A percentile compares a stretch with the other conserved stretches of the same genome.
These are phyloP conservation scores for Psittacula derbiana DNA, from an alignment of 2,797 vertebrate genomes.

Conservation along the genomic window DNA sequence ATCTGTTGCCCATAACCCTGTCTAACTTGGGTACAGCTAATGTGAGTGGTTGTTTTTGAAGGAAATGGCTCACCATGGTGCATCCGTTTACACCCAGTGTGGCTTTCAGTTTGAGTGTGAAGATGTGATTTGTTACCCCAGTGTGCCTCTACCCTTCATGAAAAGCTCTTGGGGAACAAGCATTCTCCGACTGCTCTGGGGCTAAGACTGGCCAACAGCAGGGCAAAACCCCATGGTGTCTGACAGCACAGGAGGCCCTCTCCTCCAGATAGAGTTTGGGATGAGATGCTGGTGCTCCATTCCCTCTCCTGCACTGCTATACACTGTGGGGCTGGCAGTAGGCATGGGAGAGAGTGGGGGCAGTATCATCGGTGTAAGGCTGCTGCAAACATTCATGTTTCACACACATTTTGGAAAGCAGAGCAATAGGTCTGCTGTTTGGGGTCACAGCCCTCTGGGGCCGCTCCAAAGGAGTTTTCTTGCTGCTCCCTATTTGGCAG, in stretches of 20 bases:
- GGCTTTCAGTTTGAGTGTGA: not conserved
- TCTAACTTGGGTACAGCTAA: not conserved
- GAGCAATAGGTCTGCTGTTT: not conserved
- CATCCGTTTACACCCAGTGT: not conserved
- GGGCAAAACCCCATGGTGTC: not conserved
- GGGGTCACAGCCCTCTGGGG: not conserved
- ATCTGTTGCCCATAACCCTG: not conserved
- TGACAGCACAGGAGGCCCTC: not conserved
- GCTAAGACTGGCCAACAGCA: not conserved
- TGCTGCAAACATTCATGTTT: not conserved
- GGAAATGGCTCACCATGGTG: not conserved
- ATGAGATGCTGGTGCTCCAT: not conserved
- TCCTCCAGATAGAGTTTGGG: not conserved
- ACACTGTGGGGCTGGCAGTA: not conserved
- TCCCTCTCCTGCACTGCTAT: not conserved
- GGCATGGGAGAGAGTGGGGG: not conserved
- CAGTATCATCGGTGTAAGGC: not conserved
- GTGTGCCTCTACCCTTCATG: not conserved
- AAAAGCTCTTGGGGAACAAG: accelerated
- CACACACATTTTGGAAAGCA: accelerated
- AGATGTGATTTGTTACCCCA: not conserved
- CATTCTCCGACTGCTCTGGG: not conserved
- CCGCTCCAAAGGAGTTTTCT: not conserved
- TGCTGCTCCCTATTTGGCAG: not conserved
- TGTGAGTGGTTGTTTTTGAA: not conserved